phyloP scores from a whole-genome alignment of 1,140 invertebrate genomes.

The Camponotus vicinus region DNA sequence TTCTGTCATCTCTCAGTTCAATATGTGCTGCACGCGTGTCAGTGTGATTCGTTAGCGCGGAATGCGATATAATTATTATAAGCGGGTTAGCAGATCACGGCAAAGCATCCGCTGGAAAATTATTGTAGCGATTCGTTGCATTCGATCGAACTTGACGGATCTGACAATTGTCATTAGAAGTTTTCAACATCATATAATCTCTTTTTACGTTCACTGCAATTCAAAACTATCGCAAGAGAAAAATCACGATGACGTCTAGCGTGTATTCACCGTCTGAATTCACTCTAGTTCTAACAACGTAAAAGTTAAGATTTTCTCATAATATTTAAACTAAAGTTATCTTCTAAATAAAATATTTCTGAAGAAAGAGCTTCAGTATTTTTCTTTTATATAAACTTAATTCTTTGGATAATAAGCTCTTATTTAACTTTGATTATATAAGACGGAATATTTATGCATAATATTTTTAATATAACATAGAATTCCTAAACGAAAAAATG shows the following conservation, averaged over 20 bases:
- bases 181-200: constrained; percentile 12
- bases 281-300: not conserved
- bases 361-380: not conserved
- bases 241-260: not conserved
- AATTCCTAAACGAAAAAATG: not conserved
- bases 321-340: not conserved
- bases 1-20: constrained; percentile 9
- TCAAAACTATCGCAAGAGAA: too few species aligned
- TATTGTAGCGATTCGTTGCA: constrained; percentile 68
- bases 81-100: constrained; percentile 71
- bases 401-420: not conserved
- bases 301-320: too few species aligned
- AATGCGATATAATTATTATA: constrained; percentile 72
- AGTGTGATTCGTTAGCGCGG: constrained; percentile 36
- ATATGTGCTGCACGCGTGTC: constrained; percentile 9
- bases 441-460: not conserved
- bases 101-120: constrained; percentile 73
- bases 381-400: not conserved
- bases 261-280: not conserved
- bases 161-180: constrained; percentile 53
- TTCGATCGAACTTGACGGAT: constrained; percentile 68
- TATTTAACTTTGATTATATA: not conserved
- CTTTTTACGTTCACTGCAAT: constrained; percentile 14
- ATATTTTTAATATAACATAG: not conserved
- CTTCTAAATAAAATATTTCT: not conserved